phyloP scores from a whole-genome alignment of 2,113 vertebrate species.

The Platycercus adscitus region DNA sequence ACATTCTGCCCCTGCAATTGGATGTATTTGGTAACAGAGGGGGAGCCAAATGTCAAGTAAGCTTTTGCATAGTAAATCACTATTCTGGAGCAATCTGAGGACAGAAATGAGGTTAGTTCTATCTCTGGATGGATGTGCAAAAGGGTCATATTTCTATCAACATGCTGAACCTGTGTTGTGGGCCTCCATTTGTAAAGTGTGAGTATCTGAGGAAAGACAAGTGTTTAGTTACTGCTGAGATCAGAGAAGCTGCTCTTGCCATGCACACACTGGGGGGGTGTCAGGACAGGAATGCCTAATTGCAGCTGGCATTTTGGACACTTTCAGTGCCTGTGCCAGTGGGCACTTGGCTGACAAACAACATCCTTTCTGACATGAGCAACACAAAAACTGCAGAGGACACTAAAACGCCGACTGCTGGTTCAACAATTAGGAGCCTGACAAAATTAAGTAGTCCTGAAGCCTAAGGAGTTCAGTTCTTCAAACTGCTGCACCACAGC shows the following conservation, averaged over 20 bases:
- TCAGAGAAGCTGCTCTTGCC: not conserved
- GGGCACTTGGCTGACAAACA: conserved; percentile 4
- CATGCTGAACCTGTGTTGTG: not conserved
- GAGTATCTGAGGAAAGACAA: not conserved
- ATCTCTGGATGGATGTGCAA: not conserved
- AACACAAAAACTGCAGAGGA: conserved; percentile 15
- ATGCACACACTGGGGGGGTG: not conserved
- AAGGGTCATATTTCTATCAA: not conserved
- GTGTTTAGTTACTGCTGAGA: not conserved
- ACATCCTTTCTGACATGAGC: not conserved
- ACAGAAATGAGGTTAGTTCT: not conserved
- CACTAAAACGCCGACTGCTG: conserved; percentile 14
- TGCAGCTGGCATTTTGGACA: conserved; percentile 25
- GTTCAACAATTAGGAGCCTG: not conserved
- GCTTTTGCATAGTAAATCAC: not conserved
- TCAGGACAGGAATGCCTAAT: conserved; percentile 3
- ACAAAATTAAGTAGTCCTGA: not conserved
- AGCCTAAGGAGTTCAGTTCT: not conserved
- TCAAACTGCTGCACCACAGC: not conserved
- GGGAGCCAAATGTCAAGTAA: not conserved
- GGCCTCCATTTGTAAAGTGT: not conserved
- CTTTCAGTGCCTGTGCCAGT: conserved; percentile 22
- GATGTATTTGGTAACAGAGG: not conserved
- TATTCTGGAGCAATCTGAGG: not conserved
- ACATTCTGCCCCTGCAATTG: not conserved